A percentile compares a stretch with the other conserved stretches of the same genome.
phyloP scores from a whole-genome alignment of 1,140 invertebrate species.

The Plectrocnemia conspersa region DNA sequence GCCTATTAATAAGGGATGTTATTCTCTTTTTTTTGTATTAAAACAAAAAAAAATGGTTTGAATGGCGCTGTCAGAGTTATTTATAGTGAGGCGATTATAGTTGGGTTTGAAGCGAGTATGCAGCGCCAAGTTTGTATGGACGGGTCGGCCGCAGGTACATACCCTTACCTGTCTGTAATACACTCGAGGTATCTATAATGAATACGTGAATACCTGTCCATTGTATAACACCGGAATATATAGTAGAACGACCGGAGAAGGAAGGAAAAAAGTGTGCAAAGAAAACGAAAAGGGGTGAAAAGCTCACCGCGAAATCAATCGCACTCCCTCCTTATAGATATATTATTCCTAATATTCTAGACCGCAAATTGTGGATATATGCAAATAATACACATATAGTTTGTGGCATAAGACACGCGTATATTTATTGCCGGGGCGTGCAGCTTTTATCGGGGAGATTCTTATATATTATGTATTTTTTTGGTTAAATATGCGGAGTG shows the following conservation, averaged over 20 bases:
- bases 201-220: conserved; percentile 30
- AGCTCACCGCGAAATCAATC: conserved; percentile 14
- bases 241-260: conserved; percentile 1
- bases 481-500: too few species aligned
- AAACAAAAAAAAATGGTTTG: conserved; percentile 11
- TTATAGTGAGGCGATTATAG: conserved; percentile 27
- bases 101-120: conserved; percentile 23
- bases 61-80: conserved; percentile 10
- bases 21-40: too few species aligned
- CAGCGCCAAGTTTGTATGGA: conserved; percentile 5
- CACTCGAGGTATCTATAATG: conserved; percentile 28
- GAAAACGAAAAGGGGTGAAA: conserved; percentile 1
- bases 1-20: too few species aligned
- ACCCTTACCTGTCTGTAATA: conserved; percentile 14
- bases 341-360: too few species aligned
- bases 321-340: conserved; percentile 7
- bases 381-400: too few species aligned
- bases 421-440: too few species aligned
- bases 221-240: conserved; percentile 27
- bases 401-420: too few species aligned
- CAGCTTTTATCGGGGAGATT: too few species aligned
- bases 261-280: neutral
- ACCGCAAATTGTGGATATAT: too few species aligned
- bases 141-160: conserved; percentile 16
- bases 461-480: too few species aligned